Evolutionary conservation across 2,797 vertebrate genomes (phyloP), one percentile per base, ranked within the genome.

Genomic region (Pipistrellus pipistrellus): DNA sequence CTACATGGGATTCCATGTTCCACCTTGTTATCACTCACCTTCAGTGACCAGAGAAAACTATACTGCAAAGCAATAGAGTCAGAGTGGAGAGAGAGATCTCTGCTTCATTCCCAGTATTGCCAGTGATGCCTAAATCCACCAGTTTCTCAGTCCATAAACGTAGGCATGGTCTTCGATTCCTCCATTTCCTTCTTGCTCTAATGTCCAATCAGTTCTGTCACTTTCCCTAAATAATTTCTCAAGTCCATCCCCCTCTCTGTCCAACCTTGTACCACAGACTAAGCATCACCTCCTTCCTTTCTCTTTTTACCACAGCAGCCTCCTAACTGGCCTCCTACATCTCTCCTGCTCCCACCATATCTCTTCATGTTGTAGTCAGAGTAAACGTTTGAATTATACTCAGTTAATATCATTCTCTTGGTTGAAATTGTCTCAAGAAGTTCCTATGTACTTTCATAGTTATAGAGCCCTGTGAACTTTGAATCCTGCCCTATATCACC

Each of bases 221-320:
- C 15, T 55, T 32, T 21, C 23, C n/a, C 71, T 53, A 30, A 48
- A 21, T 73, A 15, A 73, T 38, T 66, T 62, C 69, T 69, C 18
- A 72, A 48, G 86, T 62, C 9, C 21, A 62, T 8, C 9, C 8
- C 27, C 2, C 21, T 64, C 81, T 46, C 21, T 0, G 2, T 41
- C 38, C 20, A 82, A 48, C 25, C 25, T 72, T 32, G 38, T 9
- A 14, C 20, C 32, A 17, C 38, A 51, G 38, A 21, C 35, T 38
- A 1, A 27, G 0, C 3, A 46, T 10, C 1, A 0, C 8, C 46
- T 59, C 57, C 3, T 15, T 20, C 3, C 30, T 44, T 75, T 73
- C 32, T 38, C 48, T 53, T 77, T 66, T 32, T 5, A 75, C 25
- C 55, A 69, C 0, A 32, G 25, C 6, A 23, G 77, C 55, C 64